Conservation (phyloP, 2,113 vertebrate species). For the Trachemys scripta region DNA sequence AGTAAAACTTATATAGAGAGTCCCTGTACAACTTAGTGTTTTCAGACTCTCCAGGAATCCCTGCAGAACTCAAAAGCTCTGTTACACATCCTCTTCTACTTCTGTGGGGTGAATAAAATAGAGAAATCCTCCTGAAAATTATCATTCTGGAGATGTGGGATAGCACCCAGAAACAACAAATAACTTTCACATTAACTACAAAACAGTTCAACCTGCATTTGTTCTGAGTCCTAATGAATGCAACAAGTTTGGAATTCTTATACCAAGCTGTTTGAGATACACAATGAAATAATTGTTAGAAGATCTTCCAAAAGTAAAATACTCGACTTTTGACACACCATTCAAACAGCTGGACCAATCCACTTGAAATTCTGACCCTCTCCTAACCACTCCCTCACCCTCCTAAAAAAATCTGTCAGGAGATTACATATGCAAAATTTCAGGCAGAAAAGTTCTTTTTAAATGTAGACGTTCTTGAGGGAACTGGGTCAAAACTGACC, state of each 20-base stretch:
- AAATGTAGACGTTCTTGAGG: background rate
- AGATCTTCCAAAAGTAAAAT: background rate
- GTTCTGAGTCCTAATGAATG: background rate
- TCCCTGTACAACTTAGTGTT: background rate
- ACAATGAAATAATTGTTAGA: background rate
- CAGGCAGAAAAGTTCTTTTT: background rate
- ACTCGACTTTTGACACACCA: background rate
- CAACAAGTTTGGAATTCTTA: background rate
- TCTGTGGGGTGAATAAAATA: background rate
- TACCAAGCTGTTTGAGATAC: background rate
- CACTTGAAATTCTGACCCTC: background rate
- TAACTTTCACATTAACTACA: constrained; percentile 25
- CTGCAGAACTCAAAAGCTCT: background rate
- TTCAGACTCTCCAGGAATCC: background rate
- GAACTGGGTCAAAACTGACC: background rate
- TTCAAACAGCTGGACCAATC: background rate
- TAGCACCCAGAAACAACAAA: background rate
- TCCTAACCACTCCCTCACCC: background rate
- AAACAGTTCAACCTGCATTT: background rate
- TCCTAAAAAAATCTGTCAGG: background rate
- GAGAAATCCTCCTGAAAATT: background rate
- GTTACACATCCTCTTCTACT: background rate
- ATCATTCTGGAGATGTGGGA: background rate
- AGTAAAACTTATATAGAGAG: background rate
- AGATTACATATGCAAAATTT: background rate